Evolutionary conservation across 2,888 invertebrate genomes (phyloP).

Genomic region (Melinaea menophilus): DNA sequence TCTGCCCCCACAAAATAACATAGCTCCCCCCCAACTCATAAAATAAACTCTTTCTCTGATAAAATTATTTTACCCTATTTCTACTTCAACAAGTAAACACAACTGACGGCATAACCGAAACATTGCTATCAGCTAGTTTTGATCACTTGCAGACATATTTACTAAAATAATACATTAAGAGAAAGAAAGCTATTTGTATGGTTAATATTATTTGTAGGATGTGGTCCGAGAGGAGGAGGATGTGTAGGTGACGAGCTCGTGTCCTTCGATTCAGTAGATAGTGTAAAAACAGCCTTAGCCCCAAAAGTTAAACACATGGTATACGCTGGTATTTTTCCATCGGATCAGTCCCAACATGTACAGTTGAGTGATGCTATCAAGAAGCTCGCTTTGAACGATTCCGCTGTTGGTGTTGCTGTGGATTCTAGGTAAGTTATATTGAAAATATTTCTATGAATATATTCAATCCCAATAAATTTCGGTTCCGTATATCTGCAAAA

Average conservation of each 20-base stretch:
- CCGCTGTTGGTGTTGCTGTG: slow-evolving; percentile 88
- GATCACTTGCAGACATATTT: too few species aligned
- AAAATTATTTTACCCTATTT: too few species aligned
- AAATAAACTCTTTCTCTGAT: too few species aligned
- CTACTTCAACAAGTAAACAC: too few species aligned
- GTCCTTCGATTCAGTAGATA: slow-evolving; percentile 50
- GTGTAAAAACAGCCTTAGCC: slow-evolving; percentile 37
- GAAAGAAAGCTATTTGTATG: neutral
- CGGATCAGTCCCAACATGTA: slow-evolving; percentile 90
- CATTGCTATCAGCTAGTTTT: too few species aligned
- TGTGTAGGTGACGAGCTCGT: slow-evolving; percentile 66
- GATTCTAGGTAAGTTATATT: slow-evolving; percentile 84
- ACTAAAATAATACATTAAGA: too few species aligned
- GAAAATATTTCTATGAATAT: neutral
- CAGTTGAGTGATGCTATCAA: slow-evolving; percentile 89
- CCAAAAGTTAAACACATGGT: slow-evolving; percentile 70
- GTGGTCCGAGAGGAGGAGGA: slow-evolving; percentile 69
- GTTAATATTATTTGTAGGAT: slow-evolving; percentile 44
- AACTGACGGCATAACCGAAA: too few species aligned
- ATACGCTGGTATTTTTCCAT: slow-evolving; percentile 85
- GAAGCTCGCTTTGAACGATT: slow-evolving; percentile 95
- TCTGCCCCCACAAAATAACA: too few species aligned
- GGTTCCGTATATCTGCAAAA: too few species aligned
- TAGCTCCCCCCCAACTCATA: too few species aligned
- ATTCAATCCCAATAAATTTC: too few species aligned